These are phyloP conservation scores for Penaeus monodon DNA, from an alignment of 2,888 invertebrate species.

Conservation along the genomic window DNA sequence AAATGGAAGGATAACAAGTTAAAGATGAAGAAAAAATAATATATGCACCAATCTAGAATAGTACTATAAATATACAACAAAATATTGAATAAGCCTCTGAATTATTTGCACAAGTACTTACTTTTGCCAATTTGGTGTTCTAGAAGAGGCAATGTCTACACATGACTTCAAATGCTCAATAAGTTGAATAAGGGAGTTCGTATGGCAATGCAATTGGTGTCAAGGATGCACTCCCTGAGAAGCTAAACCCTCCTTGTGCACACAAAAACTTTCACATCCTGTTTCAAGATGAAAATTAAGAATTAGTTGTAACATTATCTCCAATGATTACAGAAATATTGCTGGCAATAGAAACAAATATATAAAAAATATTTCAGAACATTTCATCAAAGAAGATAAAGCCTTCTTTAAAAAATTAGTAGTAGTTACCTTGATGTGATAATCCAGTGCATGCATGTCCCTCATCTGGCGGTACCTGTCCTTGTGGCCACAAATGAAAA, in stretches of 20 bases:
- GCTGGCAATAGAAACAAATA: neutral
- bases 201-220: constrained; percentile 78
- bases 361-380: too few relatives aligned
- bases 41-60: neutral
- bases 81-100: too few relatives aligned
- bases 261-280: constrained; percentile 71
- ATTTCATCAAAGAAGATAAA: too few relatives aligned
- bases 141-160: constrained; percentile 89
- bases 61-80: neutral
- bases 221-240: constrained; percentile 40
- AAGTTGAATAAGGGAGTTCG: constrained; percentile 90
- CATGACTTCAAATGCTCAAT: constrained; percentile 96
- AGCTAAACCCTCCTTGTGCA: constrained; percentile 64
- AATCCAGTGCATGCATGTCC: constrained; percentile 92
- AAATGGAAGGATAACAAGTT: neutral
- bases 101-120: neutral
- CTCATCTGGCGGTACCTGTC: constrained; percentile 94
- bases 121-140: constrained; percentile 76
- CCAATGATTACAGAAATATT: neutral
- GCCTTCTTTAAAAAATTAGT: neutral
- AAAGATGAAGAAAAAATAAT: neutral
- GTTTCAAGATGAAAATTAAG: constrained; percentile 53
- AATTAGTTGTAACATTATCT: too few relatives aligned
- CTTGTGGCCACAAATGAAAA: constrained; percentile 94
- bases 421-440: constrained; percentile 78